Base-by-base conservation (phyloP, 2,113 vertebrate genomes). In the Lonchura striata region DNA sequence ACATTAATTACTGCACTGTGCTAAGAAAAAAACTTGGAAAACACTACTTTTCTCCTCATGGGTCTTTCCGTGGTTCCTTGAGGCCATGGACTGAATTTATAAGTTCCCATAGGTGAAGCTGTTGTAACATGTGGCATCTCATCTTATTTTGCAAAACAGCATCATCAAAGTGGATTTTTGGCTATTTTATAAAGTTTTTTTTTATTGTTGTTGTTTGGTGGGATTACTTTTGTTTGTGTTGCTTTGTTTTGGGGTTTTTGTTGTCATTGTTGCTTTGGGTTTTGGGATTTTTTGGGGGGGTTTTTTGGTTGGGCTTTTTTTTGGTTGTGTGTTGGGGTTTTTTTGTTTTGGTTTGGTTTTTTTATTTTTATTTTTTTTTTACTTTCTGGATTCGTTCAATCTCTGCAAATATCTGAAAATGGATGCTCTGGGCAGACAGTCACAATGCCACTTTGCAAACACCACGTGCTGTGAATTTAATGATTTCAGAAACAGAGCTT, bases 171-270 rank as follows among this genome's bases (percentile, higher is more conserved):
- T 22, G 7, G 16, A 59, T 74, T 61, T 46, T 50, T 19, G 22
- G 10, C 3, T 42, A 3, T 22, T 57, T 61, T 57, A 37, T 21
- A 3, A 59, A 59, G 30, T 2, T 31, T 0, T 0, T 0, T 28
- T 59, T 46, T n/a, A n/a, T n/a, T n/a, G n/a, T 74, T 44, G n/a
- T 72, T 0, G 7, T 79, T 41, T 18, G 25, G 17, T n/a, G 31
- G 24, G 2, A 15, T 3, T 5, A 18, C 10, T 28, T 20, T 37
- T 24, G 4, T 22, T n/a, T 65, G 31, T 20, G 50, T 71, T 72
- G 7, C 5, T 65, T 47, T 74, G 18, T 11, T 44, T 44, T 17
- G 23, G 10, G 1, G 0, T 17, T 15, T 18, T 50, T 31, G 20
- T 21, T 6, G 6, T 11, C 35, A 13, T 11, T n/a, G 15, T 19